Conservation (phyloP, 2,888 invertebrate genomes). For the Plemyria rubiginata region DNA sequence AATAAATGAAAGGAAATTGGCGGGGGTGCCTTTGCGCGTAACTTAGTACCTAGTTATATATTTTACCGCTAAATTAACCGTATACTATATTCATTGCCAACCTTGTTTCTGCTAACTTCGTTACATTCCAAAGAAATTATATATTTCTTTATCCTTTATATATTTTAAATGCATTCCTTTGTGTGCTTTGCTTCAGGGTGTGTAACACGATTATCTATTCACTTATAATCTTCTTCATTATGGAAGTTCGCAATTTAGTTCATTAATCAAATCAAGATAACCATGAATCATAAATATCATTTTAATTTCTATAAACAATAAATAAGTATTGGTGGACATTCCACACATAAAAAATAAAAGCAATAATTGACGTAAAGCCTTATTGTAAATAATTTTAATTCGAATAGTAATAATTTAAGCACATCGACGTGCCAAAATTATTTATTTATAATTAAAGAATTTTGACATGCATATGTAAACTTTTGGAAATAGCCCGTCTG, state of each 20-base stretch:
- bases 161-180: slow-evolving; percentile 72
- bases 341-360: slow-evolving; percentile 66
- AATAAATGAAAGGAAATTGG: slow-evolving; percentile 60
- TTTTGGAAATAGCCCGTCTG: slow-evolving; percentile 12
- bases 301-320: slow-evolving; percentile 47
- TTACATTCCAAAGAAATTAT: slow-evolving; percentile 78
- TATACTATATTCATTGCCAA: slow-evolving; percentile 39
- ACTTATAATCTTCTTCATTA: slow-evolving; percentile 29
- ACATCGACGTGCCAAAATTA: slow-evolving; percentile 74
- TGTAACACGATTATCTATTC: slow-evolving; percentile 56
- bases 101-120: slow-evolving; percentile 60
- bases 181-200: slow-evolving; percentile 62
- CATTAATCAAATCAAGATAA: slow-evolving; percentile 32
- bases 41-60: slow-evolving; percentile 60
- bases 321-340: too few species aligned
- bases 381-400: slow-evolving; percentile 63
- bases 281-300: slow-evolving; percentile 17
- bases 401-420: slow-evolving; percentile 61
- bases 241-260: slow-evolving; percentile 4
- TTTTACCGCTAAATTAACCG: slow-evolving; percentile 47
- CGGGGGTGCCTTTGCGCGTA: slow-evolving; percentile 73
- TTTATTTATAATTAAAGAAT: slow-evolving; percentile 31
- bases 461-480: slow-evolving; percentile 8
- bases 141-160: slow-evolving; percentile 64
- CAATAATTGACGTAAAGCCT: slow-evolving; percentile 75